Evolutionary conservation across 2,797 vertebrate species (phyloP).

Genomic region (Malurus leucopterus): DNA sequence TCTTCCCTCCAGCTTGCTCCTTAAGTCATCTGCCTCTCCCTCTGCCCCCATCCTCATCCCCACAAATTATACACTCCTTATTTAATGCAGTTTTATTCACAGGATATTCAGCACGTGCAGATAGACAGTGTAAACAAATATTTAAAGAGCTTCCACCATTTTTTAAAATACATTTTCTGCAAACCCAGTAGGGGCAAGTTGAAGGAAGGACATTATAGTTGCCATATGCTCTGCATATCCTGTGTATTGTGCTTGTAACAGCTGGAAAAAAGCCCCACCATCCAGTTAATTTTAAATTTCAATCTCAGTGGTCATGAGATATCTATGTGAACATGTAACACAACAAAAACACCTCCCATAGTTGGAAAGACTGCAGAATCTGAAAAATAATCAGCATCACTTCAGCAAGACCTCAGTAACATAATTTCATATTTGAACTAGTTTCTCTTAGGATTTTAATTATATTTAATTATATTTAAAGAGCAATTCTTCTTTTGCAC

Average conservation of each 20-base stretch:
- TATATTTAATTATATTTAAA: conserved; percentile 30
- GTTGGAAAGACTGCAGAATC: not conserved
- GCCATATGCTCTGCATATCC: not conserved
- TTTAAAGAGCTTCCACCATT: not conserved
- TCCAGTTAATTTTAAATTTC: not conserved
- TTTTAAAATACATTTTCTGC: not conserved
- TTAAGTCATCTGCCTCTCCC: not conserved
- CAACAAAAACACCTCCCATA: not conserved
- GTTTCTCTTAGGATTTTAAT: not conserved
- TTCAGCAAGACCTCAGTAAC: not conserved
- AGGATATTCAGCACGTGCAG: not conserved
- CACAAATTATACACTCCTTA: not conserved
- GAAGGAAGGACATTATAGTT: not conserved
- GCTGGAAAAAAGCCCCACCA: rapidly evolving
- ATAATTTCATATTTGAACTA: conserved; percentile 8
- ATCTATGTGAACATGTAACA: not conserved
- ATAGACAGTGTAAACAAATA: not conserved
- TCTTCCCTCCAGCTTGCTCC: not conserved
- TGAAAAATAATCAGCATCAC: not conserved
- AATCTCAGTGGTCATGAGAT: not conserved
- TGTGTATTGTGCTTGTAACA: not conserved
- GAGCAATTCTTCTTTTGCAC: not conserved
- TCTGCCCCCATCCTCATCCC: not conserved
- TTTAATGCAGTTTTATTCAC: not conserved
- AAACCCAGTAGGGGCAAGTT: not conserved